Evolutionary conservation across 2,888 invertebrate species (phyloP).

Genomic region (Plusia festucae): DNA sequence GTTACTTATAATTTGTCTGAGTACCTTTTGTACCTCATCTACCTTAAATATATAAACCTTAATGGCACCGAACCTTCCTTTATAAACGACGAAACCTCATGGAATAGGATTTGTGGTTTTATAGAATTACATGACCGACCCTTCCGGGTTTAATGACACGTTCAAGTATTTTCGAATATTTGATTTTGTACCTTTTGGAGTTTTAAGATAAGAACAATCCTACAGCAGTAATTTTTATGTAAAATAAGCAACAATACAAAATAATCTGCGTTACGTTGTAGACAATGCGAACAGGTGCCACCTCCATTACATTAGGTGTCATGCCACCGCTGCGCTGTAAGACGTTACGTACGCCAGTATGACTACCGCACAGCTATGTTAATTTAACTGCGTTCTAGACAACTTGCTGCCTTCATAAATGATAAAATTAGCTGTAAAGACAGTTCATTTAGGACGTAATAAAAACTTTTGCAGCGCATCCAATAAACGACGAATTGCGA

Average conservation of each 20-base stretch:
- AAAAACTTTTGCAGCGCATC: constrained; percentile 17
- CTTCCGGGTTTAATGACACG: constrained; percentile 34
- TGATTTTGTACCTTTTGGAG: constrained; percentile 10
- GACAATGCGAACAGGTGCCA: constrained; percentile 29
- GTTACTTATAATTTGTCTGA: constrained; percentile 8
- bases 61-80: constrained; percentile 32
- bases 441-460: constrained; percentile 41
- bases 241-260: constrained; percentile 8
- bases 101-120: constrained; percentile 42
- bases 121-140: constrained; percentile 34
- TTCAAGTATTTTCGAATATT: constrained; percentile 17
- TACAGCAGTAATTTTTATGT: background rate
- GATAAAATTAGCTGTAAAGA: constrained; percentile 55
- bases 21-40: constrained; percentile 24
- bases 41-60: constrained; percentile 36
- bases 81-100: constrained; percentile 49
- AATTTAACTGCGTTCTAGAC: constrained; percentile 56
- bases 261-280: constrained; percentile 10
- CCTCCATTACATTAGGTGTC: constrained; percentile 32
- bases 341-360: constrained; percentile 14
- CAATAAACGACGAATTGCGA: constrained; percentile 21
- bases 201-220: background rate
- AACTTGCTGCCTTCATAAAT: constrained; percentile 55
- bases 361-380: constrained; percentile 46
- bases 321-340: constrained; percentile 27